Evolutionary conservation across 2,797 vertebrate species (phyloP), one percentile per base, ranked within the genome.

Genomic region (Phalloptychus januarius): DNA sequence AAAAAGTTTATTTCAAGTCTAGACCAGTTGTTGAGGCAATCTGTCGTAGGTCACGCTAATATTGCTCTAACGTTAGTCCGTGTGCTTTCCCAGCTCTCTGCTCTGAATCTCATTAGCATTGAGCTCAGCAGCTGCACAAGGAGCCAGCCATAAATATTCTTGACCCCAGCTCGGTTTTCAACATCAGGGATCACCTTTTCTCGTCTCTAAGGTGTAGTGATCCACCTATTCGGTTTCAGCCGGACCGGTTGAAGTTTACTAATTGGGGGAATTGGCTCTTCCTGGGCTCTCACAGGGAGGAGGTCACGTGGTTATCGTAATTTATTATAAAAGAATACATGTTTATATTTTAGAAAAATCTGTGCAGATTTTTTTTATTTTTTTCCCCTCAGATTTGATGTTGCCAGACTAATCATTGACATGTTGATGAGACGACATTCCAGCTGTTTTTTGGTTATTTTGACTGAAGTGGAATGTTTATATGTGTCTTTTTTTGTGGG

Each of bases 381-480:
- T 75, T 63, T 33, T 31, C 28, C 7, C 7, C 20, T 25, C 48
- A 25, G 48, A 52, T 23, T 52, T 52, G 23, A 52, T 52, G 48
- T 44, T 5, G 10, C 70, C 10, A 7, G 67, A 70, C 58, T 74
- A 42, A 69, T 84, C 38, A 20, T 79, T 36, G 11, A 23, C 31
- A 45, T 77, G 70, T 56, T 75, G 50, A 72, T 52, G 33, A 83
- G 78, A 38, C 63, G 8, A 31, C 61, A 61, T 7, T 8, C 50
- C 77, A 81, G 84, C 77, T 87, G 85, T 76, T 81, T 70, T 76
- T 20, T 75, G 83, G 77, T 84, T 90, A 80, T 91, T 90, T 89
- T 86, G 38, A 85, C 80, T 20, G 23, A 70, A 42, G 33, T 10
- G 63, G 67, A 25, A 40, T 33, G 15, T 67, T 67, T 67, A 38